A percentile compares a stretch with the other conserved stretches of the same genome.
Conservation (phyloP, 2,113 vertebrate species). For the Amphiprion percula region DNA sequence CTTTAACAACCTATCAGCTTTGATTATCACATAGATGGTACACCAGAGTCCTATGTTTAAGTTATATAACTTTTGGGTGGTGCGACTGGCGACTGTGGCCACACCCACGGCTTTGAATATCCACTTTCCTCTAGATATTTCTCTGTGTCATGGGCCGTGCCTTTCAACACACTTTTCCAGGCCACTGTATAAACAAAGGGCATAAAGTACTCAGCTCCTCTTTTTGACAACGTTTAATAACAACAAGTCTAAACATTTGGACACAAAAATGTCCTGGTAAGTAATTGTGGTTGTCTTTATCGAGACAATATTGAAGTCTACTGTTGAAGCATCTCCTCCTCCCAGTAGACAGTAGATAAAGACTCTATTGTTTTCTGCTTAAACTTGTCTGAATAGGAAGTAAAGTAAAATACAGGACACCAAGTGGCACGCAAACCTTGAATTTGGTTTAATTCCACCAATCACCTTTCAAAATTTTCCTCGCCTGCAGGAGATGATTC, state of each 20-base stretch:
- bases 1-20: background rate
- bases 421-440: background rate
- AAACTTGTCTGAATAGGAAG: no score
- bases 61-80: background rate
- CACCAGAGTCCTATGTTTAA: background rate
- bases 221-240: background rate
- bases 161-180: constrained; percentile 22
- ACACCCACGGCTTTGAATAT: constrained; percentile 2
- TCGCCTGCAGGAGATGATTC: background rate
- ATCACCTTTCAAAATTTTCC: background rate
- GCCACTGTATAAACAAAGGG: constrained; percentile 32
- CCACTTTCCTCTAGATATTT: background rate
- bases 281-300: background rate
- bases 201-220: background rate
- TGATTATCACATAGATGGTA: background rate
- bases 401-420: background rate
- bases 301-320: no score
- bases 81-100: no score
- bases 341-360: background rate
- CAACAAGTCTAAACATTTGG: constrained; percentile 32
- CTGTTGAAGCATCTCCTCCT: no score
- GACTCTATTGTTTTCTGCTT: background rate
- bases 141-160: background rate
- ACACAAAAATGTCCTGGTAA: constrained; percentile 12
- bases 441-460: background rate